Evolutionary conservation across 2,888 invertebrate genomes (phyloP).

Genomic region (Eledona agricola): DNA sequence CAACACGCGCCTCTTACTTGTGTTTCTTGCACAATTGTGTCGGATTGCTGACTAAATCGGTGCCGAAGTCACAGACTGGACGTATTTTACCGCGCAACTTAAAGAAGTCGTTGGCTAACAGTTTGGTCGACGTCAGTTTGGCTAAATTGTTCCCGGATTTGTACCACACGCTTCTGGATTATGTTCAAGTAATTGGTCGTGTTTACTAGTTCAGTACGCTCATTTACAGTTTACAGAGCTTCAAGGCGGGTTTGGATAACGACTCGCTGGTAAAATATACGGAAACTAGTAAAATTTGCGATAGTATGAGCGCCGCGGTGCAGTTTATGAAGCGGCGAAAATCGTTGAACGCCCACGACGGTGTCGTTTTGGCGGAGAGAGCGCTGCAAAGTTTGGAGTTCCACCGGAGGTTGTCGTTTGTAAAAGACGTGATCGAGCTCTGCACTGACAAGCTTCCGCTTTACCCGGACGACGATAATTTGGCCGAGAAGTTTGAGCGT

Average conservation of each 20-base stretch:
- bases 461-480: constrained; percentile 41
- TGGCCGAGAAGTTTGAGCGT: constrained; percentile 44
- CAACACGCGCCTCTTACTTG: constrained; percentile 61
- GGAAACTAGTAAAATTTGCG: constrained; percentile 60
- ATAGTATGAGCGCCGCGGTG: constrained; percentile 63
- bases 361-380: constrained; percentile 64
- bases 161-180: constrained; percentile 60
- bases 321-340: constrained; percentile 60
- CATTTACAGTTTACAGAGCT: constrained; percentile 56
- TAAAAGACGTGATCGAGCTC: constrained; percentile 58
- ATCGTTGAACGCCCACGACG: constrained; percentile 52
- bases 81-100: constrained; percentile 62
- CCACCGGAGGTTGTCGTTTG: constrained; percentile 66
- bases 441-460: constrained; percentile 52
- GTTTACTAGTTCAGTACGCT: constrained; percentile 6
- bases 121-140: constrained; percentile 63
- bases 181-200: constrained; percentile 59
- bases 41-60: constrained; percentile 58
- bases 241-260: constrained; percentile 56
- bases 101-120: constrained; percentile 59
- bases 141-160: constrained; percentile 62
- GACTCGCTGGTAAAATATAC: constrained; percentile 60
- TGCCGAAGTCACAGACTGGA: constrained; percentile 61
- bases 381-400: constrained; percentile 68
- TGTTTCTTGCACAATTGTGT: constrained; percentile 61